Evolutionary conservation across 2,113 vertebrate genomes (phyloP), one percentile per base, ranked within the genome.

Genomic region (Alces alces): DNA sequence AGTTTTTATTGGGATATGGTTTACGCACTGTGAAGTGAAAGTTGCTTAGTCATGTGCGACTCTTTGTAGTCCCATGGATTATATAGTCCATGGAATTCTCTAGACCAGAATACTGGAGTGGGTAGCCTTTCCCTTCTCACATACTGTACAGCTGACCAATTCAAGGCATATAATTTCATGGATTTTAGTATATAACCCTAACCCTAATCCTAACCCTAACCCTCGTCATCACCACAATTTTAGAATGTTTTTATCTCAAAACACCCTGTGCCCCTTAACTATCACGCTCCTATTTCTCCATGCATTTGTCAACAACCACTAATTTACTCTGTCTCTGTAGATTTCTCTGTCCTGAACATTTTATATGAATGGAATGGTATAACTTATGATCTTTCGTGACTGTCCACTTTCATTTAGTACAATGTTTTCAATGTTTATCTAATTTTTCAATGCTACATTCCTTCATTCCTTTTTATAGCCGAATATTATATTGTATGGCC

Each of bases 1-100:
- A 76, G 23, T 14, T 76, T 76, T 76, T 43, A 43, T 76, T 43
- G 36, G n/a, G n/a, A 76, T 76, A 43, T 43, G 14, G 23, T 43
- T 76, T 27, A 70, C 0, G 0, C 19, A 70, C n/a, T 39, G n/a
- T 70, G n/a, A 70, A 70, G n/a, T 23, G n/a, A 70, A 9, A 39
- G n/a, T 39, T 3, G 2, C 5, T 23, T 10, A 39, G n/a, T 12
- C n/a, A 36, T 13, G n/a, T 70, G n/a, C 1, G 2, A 70, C n/a
- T 12, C 66, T 70, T 70, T 70, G 5, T 21, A 70, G 10, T n/a
- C 19, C 19, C n/a, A 39, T 39, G 66, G n/a, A 70, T 36, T 39
- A 70, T 39, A 70, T 10, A 70, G 66, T 39, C n/a, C n/a, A 70
- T 12, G n/a, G 36, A 39, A 70, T 70, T 70, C n/a, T 70, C n/a